Evolutionary conservation across 2,797 vertebrate species (phyloP).

Genomic region (Pseudochirops corinnae): DNA sequence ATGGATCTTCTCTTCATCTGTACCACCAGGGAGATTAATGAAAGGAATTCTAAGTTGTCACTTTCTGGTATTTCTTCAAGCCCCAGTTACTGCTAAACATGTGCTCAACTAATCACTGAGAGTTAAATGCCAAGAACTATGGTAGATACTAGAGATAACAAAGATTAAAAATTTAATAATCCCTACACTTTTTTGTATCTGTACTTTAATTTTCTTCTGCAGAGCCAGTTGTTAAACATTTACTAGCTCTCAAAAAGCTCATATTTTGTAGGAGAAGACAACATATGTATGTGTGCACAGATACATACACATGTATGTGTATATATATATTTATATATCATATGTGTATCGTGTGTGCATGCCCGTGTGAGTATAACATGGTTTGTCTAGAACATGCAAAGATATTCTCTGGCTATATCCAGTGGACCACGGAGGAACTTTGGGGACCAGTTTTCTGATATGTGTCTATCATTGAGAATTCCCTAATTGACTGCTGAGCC

Average conservation of each 20-base stretch:
- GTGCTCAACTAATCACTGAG: background rate
- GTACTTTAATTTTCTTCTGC: background rate
- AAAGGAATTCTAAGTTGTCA: background rate
- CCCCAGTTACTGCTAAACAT: background rate
- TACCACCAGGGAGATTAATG: background rate
- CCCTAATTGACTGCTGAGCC: background rate
- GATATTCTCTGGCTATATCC: background rate
- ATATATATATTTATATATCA: background rate
- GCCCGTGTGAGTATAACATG: background rate
- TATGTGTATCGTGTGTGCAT: background rate
- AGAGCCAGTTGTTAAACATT: background rate
- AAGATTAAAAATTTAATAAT: background rate
- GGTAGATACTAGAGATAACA: background rate
- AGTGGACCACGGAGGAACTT: background rate
- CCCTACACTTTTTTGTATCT: background rate
- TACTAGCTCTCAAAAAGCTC: background rate
- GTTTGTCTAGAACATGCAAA: background rate
- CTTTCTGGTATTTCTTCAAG: background rate
- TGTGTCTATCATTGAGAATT: background rate
- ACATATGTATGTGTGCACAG: background rate
- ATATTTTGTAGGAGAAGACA: background rate
- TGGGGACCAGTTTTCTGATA: background rate
- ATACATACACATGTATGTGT: background rate
- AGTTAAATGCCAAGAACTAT: background rate
- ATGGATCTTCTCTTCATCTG: background rate